Evolutionary conservation across 2,113 vertebrate genomes (phyloP).

Genomic region (Orthonyx spaldingii): DNA sequence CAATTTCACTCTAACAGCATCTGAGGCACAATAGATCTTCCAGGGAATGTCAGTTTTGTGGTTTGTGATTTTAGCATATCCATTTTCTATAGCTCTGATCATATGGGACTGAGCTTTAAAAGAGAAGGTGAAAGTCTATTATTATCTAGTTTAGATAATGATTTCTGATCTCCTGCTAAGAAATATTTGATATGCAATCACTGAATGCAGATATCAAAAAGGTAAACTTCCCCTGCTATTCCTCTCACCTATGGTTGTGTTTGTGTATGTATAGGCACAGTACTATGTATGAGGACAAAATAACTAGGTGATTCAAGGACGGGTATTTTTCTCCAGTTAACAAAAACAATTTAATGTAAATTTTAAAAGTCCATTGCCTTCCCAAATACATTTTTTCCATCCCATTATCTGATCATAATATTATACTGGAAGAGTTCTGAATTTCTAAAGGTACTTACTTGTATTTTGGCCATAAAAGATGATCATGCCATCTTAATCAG

Average conservation of each 20-base stretch:
- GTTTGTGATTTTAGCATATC: background rate
- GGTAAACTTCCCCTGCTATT: background rate
- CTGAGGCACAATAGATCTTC: background rate
- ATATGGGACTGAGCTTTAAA: background rate
- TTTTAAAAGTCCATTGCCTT: background rate
- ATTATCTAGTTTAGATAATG: background rate
- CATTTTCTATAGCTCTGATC: background rate
- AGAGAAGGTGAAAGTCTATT: background rate
- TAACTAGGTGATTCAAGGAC: background rate
- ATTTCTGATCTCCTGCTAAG: background rate
- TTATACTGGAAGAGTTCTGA: background rate
- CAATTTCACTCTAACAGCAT: background rate
- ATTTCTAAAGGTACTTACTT: background rate
- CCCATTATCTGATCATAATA: background rate
- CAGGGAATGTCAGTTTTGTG: background rate
- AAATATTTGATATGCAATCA: background rate
- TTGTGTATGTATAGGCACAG: background rate
- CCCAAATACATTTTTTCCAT: background rate
- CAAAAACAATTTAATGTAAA: background rate
- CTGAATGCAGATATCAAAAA: background rate
- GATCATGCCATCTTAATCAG: background rate
- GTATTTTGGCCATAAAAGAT: background rate
- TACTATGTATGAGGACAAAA: background rate
- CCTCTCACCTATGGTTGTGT: background rate
- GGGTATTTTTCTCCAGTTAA: background rate